Evolutionary conservation across 2,113 vertebrate species (phyloP).

Genomic region (Bubo scandiacus): DNA sequence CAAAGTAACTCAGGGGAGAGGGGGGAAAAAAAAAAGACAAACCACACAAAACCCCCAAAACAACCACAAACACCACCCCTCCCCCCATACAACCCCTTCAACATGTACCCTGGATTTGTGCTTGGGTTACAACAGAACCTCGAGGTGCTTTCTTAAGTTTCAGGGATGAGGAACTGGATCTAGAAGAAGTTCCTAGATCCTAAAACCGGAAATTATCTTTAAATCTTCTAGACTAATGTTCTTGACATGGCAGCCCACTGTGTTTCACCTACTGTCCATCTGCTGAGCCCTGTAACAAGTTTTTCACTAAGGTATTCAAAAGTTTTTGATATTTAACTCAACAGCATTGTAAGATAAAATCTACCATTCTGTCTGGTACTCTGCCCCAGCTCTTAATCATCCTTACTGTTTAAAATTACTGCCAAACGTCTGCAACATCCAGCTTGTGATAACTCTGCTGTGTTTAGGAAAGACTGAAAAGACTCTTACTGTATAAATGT

Average conservation of each 20-base stretch:
- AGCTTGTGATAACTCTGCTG: not conserved
- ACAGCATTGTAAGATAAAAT: not conserved
- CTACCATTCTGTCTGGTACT: not conserved
- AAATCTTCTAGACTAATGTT: not conserved
- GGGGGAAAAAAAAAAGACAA: not conserved
- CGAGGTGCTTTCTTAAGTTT: not conserved
- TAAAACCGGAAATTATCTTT: not conserved
- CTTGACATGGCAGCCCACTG: not conserved
- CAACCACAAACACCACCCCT: not conserved
- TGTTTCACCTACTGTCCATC: not conserved
- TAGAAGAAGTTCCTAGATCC: not conserved
- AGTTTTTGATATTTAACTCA: not conserved
- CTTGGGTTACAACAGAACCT: not conserved
- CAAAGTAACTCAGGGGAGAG: not conserved
- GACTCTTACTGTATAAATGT: not conserved
- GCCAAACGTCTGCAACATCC: not conserved
- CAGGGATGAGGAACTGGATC: not conserved
- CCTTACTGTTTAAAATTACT: not conserved
- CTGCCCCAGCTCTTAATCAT: not conserved
- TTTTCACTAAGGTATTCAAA: not conserved
- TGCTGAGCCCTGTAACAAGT: not conserved
- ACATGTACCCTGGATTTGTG: not conserved
- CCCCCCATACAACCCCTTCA: not conserved
- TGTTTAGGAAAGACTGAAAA: not conserved
- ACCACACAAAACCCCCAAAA: not conserved